Conservation (phyloP, 2,888 invertebrate species). For the Rotaria sp. region DNA sequence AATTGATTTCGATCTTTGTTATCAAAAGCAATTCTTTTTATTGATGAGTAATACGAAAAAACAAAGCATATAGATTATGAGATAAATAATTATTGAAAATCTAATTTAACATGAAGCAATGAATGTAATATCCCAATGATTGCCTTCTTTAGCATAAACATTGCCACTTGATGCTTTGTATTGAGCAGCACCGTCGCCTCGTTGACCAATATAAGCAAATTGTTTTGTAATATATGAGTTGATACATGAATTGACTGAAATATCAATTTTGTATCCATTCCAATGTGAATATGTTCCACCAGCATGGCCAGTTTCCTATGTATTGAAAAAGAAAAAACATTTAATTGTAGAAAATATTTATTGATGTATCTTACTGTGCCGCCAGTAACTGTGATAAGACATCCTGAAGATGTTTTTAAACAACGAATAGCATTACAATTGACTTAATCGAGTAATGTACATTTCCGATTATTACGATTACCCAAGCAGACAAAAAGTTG, state of each 20-base stretch:
- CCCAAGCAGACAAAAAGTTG: too few relatives aligned
- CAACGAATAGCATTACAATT: conserved; percentile 15
- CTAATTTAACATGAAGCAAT: neutral
- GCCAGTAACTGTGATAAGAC: conserved; percentile 37
- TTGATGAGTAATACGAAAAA: too few relatives aligned
- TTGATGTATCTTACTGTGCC: conserved; percentile 24
- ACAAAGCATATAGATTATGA: too few relatives aligned
- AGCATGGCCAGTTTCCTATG: conserved; percentile 37
- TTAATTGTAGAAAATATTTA: neutral
- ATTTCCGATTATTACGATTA: conserved; percentile 33
- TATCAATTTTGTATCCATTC: conserved; percentile 41
- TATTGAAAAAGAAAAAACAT: neutral
- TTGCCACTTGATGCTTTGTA: conserved; percentile 39
- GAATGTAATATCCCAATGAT: conserved; percentile 29
- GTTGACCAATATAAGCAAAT: conserved; percentile 35
- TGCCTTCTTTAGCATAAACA: conserved; percentile 36
- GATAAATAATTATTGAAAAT: too few relatives aligned
- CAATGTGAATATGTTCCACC: conserved; percentile 39
- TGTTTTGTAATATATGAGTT: conserved; percentile 34
- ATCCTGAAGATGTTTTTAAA: conserved; percentile 21
- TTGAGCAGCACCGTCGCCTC: conserved; percentile 34
- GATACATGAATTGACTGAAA: conserved; percentile 32
- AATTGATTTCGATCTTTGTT: too few relatives aligned
- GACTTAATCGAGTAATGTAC: conserved; percentile 40
- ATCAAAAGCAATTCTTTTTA: too few relatives aligned